Conservation (phyloP, 2,797 vertebrate species). For the Syngnathus rostellatus region DNA sequence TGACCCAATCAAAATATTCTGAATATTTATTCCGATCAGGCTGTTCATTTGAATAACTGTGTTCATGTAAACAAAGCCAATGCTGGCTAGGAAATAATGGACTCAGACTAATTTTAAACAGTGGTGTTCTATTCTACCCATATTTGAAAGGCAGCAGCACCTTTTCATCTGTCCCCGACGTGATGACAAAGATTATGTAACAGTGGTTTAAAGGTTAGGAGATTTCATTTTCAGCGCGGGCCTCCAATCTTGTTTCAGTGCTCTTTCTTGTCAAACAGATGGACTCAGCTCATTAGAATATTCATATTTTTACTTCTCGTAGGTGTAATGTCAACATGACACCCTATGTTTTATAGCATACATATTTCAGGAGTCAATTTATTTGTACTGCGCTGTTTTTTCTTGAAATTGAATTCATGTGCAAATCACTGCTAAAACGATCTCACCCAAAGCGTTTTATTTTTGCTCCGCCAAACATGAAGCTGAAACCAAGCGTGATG, state of each 20-base stretch:
- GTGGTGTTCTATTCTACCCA: too few relatives aligned
- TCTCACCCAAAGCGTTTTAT: not conserved
- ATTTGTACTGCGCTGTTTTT: not conserved
- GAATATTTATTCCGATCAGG: too few relatives aligned
- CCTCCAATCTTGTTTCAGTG: not conserved
- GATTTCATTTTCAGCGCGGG: too few relatives aligned
- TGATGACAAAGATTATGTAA: too few relatives aligned
- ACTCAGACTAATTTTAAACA: too few relatives aligned
- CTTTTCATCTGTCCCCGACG: too few relatives aligned
- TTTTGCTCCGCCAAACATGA: conserved; percentile 11
- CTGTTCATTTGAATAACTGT: too few relatives aligned
- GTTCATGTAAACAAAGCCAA: too few relatives aligned
- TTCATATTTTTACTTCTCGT: not conserved
- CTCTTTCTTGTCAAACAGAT: not conserved
- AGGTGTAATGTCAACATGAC: not conserved
- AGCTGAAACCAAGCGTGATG: conserved; percentile 18
- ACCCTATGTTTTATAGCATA: not conserved
- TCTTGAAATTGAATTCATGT: not conserved
- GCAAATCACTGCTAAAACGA: not conserved
- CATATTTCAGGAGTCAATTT: not conserved
- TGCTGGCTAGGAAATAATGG: too few relatives aligned
- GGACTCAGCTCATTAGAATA: not conserved
- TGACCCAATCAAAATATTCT: too few relatives aligned
- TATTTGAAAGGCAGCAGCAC: too few relatives aligned
- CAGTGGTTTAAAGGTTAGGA: too few relatives aligned